Evolutionary conservation across 2,888 invertebrate genomes (phyloP).

Genomic region (Pegoplata infirma): DNA sequence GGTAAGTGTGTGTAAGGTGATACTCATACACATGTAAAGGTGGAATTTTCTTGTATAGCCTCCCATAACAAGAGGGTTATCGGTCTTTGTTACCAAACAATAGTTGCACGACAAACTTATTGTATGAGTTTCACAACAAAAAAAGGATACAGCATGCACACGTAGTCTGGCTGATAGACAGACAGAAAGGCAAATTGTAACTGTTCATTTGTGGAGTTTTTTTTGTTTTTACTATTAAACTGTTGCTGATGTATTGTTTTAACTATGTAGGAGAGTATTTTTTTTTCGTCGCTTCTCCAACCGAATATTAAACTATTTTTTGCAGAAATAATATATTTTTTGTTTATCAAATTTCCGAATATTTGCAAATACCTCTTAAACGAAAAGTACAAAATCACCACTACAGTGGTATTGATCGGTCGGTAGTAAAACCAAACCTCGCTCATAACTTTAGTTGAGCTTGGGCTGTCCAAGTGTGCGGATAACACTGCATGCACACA

Average conservation of each 20-base stretch:
- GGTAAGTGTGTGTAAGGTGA: background rate
- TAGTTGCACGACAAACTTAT: background rate
- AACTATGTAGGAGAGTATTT: too few relatives aligned
- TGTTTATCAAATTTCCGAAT: too few relatives aligned
- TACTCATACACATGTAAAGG: background rate
- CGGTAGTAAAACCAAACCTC: too few relatives aligned
- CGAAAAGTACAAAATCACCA: too few relatives aligned
- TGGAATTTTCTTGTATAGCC: background rate
- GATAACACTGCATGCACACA: too few relatives aligned
- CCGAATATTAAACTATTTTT: too few relatives aligned
- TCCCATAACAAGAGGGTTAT: background rate
- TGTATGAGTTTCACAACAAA: background rate
- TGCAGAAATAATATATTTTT: too few relatives aligned
- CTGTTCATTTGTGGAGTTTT: background rate
- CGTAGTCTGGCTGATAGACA: slow-evolving; percentile 21
- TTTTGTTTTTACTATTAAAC: background rate
- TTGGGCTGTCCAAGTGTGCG: too few relatives aligned
- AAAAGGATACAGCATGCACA: background rate
- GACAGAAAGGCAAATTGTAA: slow-evolving; percentile 16
- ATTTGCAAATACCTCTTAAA: too few relatives aligned
- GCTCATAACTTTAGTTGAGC: too few relatives aligned
- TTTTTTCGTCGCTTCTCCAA: too few relatives aligned
- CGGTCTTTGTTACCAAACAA: background rate
- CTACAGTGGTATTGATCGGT: too few relatives aligned
- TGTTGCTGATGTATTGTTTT: background rate